Conservation (phyloP, 2,113 vertebrate species). For the Vulpes ferrilata region DNA sequence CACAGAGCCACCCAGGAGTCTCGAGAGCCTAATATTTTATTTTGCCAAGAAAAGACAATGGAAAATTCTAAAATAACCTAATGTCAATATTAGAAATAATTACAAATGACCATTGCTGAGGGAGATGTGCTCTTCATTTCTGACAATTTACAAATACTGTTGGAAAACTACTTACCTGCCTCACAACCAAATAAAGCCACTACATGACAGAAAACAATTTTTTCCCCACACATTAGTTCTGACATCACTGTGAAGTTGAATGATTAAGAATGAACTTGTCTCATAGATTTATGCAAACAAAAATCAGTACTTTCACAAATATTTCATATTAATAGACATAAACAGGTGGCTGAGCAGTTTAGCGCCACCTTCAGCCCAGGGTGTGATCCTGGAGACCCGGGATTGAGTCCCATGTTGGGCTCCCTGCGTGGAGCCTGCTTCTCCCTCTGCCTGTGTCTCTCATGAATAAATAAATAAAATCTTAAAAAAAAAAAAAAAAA, state of each 20-base stretch:
- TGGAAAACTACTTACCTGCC: neutral
- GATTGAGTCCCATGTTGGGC: too few relatives aligned
- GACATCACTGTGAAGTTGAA: neutral
- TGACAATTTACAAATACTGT: neutral
- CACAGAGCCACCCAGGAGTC: too few relatives aligned
- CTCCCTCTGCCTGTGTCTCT: too few relatives aligned
- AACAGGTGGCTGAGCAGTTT: neutral
- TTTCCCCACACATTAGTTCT: constrained; percentile 12
- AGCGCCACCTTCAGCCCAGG: neutral
- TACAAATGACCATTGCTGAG: constrained; percentile 17
- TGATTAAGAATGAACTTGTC: neutral
- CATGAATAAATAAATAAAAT: too few relatives aligned
- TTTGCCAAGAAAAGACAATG: neutral
- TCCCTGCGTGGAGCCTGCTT: too few relatives aligned
- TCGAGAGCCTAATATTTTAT: neutral
- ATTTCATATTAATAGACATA: neutral
- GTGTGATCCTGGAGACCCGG: neutral
- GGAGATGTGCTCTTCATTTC: neutral
- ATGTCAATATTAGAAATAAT: neutral
- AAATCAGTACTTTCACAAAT: constrained; percentile 41
- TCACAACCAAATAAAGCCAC: constrained; percentile 5
- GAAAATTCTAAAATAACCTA: constrained; percentile 46
- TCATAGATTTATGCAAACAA: constrained; percentile 34
- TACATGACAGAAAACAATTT: neutral
- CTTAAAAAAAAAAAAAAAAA: too few relatives aligned